Conservation (phyloP, 2,113 vertebrate genomes). For the Cynocephalus volans region DNA sequence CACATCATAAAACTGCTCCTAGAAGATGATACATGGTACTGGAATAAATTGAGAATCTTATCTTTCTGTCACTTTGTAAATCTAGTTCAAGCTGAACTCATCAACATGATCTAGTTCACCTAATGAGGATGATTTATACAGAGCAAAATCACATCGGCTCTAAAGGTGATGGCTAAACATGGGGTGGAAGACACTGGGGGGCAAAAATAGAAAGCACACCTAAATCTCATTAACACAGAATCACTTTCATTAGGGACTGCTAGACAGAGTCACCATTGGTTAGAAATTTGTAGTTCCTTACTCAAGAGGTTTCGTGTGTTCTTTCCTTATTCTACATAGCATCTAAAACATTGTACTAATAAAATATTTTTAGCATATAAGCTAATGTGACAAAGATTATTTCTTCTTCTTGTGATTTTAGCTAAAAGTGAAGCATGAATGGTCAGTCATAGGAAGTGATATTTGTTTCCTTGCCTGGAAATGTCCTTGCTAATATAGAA, state of each 20-base stretch:
- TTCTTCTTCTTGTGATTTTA: neutral
- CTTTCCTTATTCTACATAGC: neutral
- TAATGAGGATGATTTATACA: constrained; percentile 74
- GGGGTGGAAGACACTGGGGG: neutral
- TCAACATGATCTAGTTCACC: constrained; percentile 73
- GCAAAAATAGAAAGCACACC: neutral
- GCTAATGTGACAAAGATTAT: neutral
- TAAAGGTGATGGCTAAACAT: neutral
- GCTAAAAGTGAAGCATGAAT: neutral
- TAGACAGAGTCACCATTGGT: neutral
- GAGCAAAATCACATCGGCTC: neutral
- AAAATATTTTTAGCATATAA: neutral
- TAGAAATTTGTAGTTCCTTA: neutral
- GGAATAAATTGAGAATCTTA: constrained; percentile 75
- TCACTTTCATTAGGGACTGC: neutral
- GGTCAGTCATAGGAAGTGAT: neutral
- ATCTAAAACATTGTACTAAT: neutral
- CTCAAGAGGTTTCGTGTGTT: neutral
- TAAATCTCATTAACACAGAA: constrained; percentile 41
- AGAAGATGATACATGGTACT: constrained; percentile 60
- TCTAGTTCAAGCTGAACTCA: constrained; percentile 77
- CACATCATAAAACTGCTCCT: constrained; percentile 79
- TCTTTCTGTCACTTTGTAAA: constrained; percentile 79
- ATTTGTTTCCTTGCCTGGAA: neutral
- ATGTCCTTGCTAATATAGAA: neutral